Evolutionary conservation across 2,888 invertebrate genomes (phyloP).

Genomic region (Chrysotoxum bicinctum): DNA sequence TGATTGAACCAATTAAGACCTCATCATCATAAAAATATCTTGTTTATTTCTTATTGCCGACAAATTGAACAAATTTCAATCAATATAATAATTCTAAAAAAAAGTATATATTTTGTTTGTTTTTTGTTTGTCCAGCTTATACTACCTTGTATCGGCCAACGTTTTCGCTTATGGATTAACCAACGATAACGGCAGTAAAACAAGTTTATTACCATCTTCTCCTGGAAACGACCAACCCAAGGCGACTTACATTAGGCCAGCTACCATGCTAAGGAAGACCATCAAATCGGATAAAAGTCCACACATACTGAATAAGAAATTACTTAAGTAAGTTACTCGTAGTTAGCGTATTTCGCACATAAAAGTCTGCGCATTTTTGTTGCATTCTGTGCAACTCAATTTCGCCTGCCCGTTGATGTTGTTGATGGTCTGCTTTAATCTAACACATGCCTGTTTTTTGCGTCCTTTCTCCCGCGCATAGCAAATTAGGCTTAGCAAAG

Average conservation of each 20-base stretch:
- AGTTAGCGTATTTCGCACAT: slow-evolving; percentile 10
- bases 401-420: neutral
- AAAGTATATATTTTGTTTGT: neutral
- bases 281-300: slow-evolving; percentile 75
- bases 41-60: slow-evolving; percentile 29
- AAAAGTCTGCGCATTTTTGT: slow-evolving; percentile 51
- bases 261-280: slow-evolving; percentile 29
- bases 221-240: slow-evolving; percentile 58
- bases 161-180: slow-evolving; percentile 71
- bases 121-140: slow-evolving; percentile 76
- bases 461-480: slow-evolving; percentile 75
- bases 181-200: slow-evolving; percentile 62
- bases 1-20: slow-evolving; percentile 15
- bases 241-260: slow-evolving; percentile 22
- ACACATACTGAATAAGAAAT: slow-evolving; percentile 79
- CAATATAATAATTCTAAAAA: slow-evolving; percentile 7
- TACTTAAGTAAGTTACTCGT: slow-evolving; percentile 80
- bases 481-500: slow-evolving; percentile 89
- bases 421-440: slow-evolving; percentile 24
- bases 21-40: slow-evolving; percentile 10
- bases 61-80: slow-evolving; percentile 48
- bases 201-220: slow-evolving; percentile 54
- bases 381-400: slow-evolving; percentile 46
- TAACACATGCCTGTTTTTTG: slow-evolving; percentile 33
- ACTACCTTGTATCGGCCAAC: slow-evolving; percentile 75